A percentile compares a stretch with the other conserved stretches of the same genome.
Conservation (phyloP, 2,113 vertebrate genomes). For the Apteryx owenii region DNA sequence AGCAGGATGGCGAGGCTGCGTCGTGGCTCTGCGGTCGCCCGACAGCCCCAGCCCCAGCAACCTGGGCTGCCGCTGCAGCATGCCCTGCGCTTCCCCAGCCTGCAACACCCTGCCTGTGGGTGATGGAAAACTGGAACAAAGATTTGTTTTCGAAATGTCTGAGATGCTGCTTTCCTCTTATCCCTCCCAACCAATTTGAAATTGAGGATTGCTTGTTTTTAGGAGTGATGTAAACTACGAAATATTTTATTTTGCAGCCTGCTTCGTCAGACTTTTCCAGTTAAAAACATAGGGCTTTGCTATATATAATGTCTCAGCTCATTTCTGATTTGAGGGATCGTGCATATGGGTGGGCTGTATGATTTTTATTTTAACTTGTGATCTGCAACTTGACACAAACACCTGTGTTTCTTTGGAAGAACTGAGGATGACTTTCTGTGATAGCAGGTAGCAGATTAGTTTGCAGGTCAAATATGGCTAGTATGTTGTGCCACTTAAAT, state of each 20-base stretch:
- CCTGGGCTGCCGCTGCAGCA: background rate
- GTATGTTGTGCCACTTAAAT: background rate
- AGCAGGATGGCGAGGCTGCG: background rate
- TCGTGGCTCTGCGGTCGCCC: too few species aligned
- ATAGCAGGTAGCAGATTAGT: background rate
- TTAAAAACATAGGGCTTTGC: background rate
- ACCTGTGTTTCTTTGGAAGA: background rate
- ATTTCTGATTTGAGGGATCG: background rate
- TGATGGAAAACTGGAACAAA: slow-evolving; percentile 29
- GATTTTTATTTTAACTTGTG: background rate
- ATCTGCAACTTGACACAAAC: background rate
- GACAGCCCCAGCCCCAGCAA: background rate
- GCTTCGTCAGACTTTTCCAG: background rate
- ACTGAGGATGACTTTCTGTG: background rate
- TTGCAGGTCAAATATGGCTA: background rate
- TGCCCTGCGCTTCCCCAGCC: background rate
- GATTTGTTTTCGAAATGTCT: slow-evolving; percentile 31
- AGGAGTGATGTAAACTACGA: background rate
- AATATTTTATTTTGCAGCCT: background rate
- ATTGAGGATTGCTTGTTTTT: background rate
- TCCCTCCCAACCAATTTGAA: background rate
- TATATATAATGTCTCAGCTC: accelerated
- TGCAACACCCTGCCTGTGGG: background rate
- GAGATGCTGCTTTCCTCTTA: background rate
- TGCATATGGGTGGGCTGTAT: accelerated